phyloP scores from a whole-genome alignment of 2,113 vertebrate genomes.

The Larimichthys crocea region DNA sequence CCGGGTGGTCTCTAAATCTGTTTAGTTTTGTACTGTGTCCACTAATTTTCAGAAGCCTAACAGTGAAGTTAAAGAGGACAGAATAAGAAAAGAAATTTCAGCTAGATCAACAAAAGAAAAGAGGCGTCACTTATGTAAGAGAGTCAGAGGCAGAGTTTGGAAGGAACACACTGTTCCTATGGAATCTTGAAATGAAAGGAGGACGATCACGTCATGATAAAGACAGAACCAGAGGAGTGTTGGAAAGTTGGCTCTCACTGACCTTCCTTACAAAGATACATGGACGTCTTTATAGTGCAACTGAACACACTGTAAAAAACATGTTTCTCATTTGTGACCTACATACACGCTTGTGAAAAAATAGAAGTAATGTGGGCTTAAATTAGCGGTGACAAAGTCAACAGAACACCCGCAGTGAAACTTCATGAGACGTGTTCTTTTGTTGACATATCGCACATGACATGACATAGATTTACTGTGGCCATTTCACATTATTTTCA shows the following conservation, averaged over 20 bases:
- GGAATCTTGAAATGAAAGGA: slow-evolving; percentile 51
- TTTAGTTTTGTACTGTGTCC: slow-evolving; percentile 4
- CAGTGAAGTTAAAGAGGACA: not conserved
- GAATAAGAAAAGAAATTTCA: not conserved
- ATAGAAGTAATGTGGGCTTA: not conserved
- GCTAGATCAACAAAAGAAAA: not conserved
- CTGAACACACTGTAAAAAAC: slow-evolving; percentile 15
- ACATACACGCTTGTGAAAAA: slow-evolving; percentile 14
- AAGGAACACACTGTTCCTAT: slow-evolving; percentile 70
- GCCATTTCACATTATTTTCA: not conserved
- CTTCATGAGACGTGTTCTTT: not conserved
- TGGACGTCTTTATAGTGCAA: slow-evolving; percentile 43
- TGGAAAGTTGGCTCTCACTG: slow-evolving; percentile 49
- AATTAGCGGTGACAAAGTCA: slow-evolving; percentile 3
- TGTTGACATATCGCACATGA: not conserved
- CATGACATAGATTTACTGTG: not conserved
- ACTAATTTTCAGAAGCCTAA: not conserved
- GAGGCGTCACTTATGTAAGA: slow-evolving; percentile 15
- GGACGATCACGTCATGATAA: slow-evolving; percentile 39
- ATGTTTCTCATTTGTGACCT: slow-evolving; percentile 23
- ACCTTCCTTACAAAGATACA: slow-evolving; percentile 15
- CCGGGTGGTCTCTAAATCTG: not conserved
- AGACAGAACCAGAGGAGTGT: slow-evolving; percentile 22
- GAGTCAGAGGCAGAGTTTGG: slow-evolving; percentile 10
- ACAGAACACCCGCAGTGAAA: not conserved